A percentile compares a stretch with the other conserved stretches of the same genome.
Evolutionary conservation across 2,113 vertebrate species (phyloP).

Genomic region (Heliornis fulica): DNA sequence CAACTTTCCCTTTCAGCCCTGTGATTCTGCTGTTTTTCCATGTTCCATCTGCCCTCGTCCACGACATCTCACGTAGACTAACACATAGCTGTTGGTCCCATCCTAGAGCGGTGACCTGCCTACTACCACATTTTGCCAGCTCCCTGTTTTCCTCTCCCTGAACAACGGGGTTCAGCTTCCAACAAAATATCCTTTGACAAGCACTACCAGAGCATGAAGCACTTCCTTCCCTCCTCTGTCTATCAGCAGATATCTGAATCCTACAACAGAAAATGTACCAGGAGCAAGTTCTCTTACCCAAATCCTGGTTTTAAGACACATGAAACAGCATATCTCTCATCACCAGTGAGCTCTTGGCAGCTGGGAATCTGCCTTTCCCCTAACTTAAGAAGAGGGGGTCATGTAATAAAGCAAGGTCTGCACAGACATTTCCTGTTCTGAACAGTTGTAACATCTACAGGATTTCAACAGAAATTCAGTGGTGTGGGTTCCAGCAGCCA

Average conservation of each 20-base stretch:
- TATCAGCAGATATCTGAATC: neutral
- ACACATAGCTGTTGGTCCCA: neutral
- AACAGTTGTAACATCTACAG: neutral
- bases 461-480: neutral
- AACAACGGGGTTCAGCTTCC: neutral
- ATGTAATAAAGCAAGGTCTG: neutral
- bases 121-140: neutral
- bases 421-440: neutral
- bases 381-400: neutral
- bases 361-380: neutral
- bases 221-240: neutral
- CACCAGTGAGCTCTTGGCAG: neutral
- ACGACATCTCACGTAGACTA: neutral
- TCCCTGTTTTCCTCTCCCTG: neutral
- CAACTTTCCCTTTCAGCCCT: neutral
- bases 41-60: neutral
- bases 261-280: neutral
- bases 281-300: neutral
- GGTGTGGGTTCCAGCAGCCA: neutral
- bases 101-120: neutral
- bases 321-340: neutral
- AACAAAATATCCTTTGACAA: neutral
- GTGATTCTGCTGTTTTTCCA: neutral
- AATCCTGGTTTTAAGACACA: neutral
- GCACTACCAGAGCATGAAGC: neutral